Evolutionary conservation across 1,140 invertebrate species (phyloP).

Genomic region (Drosophila sp.): DNA sequence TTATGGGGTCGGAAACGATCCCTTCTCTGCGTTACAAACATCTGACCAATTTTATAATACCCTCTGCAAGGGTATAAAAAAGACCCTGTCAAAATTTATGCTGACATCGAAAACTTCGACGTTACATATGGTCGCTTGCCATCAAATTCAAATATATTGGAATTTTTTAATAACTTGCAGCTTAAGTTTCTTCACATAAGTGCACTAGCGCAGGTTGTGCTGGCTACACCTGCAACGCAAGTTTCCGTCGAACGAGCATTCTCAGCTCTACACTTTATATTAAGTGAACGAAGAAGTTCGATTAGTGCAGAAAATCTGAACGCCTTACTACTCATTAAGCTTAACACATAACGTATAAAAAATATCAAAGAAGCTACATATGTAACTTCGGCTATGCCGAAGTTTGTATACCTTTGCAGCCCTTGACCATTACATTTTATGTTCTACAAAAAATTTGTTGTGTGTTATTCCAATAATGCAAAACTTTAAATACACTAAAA

Average conservation of each 20-base stretch:
- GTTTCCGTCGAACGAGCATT: slow-evolving; percentile 7
- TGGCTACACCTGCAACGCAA: too few species aligned
- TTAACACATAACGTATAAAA: slow-evolving; percentile 7
- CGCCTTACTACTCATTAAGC: slow-evolving; percentile 17
- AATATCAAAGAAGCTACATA: neutral
- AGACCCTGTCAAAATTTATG: slow-evolving; percentile 17
- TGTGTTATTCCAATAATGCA: too few species aligned
- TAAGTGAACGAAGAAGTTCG: slow-evolving; percentile 26
- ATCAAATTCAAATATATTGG: slow-evolving; percentile 18
- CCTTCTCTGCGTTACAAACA: too few species aligned
- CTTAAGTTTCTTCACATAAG: too few species aligned
- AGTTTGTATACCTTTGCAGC: too few species aligned
- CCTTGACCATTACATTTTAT: too few species aligned
- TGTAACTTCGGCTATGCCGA: too few species aligned
- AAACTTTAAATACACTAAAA: too few species aligned
- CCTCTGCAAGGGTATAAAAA: neutral
- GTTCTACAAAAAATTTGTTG: too few species aligned
- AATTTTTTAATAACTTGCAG: too few species aligned
- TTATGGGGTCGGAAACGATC: too few species aligned
- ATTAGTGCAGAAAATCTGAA: slow-evolving; percentile 24
- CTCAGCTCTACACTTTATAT: slow-evolving; percentile 18
- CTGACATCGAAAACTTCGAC: slow-evolving; percentile 23
- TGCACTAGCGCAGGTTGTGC: too few species aligned
- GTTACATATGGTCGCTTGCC: slow-evolving; percentile 17
- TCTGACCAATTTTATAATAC: neutral